Base-by-base conservation (phyloP, 2,113 vertebrate genomes). In the Clupea harengus region DNA sequence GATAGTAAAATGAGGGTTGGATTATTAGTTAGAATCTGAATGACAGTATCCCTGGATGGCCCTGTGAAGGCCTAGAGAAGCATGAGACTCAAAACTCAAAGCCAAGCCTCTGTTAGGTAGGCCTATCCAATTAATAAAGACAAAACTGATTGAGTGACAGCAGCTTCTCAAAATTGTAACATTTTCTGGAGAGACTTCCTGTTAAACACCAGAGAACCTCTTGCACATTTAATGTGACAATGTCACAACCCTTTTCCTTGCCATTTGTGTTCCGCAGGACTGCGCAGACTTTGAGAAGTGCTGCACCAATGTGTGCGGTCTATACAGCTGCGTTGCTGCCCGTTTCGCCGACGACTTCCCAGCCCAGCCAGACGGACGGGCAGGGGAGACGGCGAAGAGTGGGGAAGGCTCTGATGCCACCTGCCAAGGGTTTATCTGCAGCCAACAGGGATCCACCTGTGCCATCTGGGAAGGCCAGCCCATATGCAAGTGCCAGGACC, bases 271-370 rank as follows among this genome's bases (percentile, higher is more conserved):
- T 83, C 39, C 50, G 82, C 93, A 99, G 98, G 97, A 98, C 89
- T 99, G 98, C 0, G 92, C 94, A 0, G 93, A 92, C 52, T 96
- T 96, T 1, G 98, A 99, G 94, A 98, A 98, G 88, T 99, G 98
- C 92, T 99, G 98, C 94, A 97, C 96, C 90, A 99, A 99, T 2
- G 98, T 99, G 87, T 99, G 98, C 0, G 98, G 98, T 84, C 95
- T 98, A 88, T 95, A 89, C 91, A 99, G 98, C 93, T 99, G 98
- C 0, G 98, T 99, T 89, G 97, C 98, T 0, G 97, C 98, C 0
- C 97, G 98, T 17, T 98, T 98, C 50, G 96, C 97, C 0, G 95
- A 97, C 0, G 92, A 95, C 6, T 94, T 95, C 25, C 52, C 87
- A 0, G 92, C 93, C 0, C 91, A 91, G 0, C 92, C 81, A 20